A percentile compares a stretch with the other conserved stretches of the same genome.
Evolutionary conservation across 2,888 invertebrate species (phyloP).

Genomic region (Brenthis daphne): DNA sequence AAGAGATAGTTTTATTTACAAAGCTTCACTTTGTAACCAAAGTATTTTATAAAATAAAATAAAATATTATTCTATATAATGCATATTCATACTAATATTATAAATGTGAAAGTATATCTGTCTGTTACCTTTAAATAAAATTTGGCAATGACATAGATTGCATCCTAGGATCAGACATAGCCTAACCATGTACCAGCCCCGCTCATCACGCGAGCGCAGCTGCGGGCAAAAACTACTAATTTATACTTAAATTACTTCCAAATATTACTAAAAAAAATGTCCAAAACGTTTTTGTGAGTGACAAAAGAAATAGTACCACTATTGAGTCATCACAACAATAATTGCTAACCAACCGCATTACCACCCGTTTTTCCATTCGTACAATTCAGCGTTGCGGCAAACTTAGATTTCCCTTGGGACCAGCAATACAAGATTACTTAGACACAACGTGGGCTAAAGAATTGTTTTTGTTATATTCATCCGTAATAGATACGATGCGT

Average conservation of each 20-base stretch:
- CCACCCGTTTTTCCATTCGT: conserved; percentile 31
- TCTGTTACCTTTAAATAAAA: too few relatives aligned
- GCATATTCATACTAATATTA: too few relatives aligned
- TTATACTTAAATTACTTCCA: not conserved
- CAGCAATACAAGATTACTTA: conserved; percentile 36
- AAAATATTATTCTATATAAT: too few relatives aligned
- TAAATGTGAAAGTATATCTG: too few relatives aligned
- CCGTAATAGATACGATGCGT: conserved; percentile 4
- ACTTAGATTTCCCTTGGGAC: conserved; percentile 37
- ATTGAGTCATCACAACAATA: conserved; percentile 19
- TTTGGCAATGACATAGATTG: too few relatives aligned
- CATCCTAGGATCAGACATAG: too few relatives aligned
- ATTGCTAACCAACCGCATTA: conserved; percentile 28
- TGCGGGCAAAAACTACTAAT: too few relatives aligned
- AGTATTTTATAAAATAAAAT: too few relatives aligned
- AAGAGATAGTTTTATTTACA: too few relatives aligned
- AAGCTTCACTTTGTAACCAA: too few relatives aligned
- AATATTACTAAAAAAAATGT: not conserved
- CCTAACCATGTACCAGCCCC: too few relatives aligned
- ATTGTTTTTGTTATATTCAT: conserved; percentile 23
- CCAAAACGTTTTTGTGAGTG: not conserved
- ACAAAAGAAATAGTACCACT: not conserved
- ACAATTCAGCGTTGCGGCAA: conserved; percentile 23
- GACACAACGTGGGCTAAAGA: conserved; percentile 20
- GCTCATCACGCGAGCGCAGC: too few relatives aligned